phyloP scores from a whole-genome alignment of 1,140 invertebrate genomes.

The Platyscapa corneri region DNA sequence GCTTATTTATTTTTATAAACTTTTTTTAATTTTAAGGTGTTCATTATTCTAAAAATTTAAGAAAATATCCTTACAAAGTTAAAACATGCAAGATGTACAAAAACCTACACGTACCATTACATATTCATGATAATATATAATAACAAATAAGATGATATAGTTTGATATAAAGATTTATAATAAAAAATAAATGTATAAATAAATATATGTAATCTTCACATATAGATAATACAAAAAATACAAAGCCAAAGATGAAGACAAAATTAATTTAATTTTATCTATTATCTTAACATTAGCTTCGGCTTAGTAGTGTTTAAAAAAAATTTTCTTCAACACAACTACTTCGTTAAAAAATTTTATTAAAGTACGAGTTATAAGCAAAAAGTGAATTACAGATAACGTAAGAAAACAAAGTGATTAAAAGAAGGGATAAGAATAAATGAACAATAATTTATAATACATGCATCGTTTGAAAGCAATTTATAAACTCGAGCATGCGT shows the following conservation, averaged over 20 bases:
- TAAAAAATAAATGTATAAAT: background rate
- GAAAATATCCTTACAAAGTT: background rate
- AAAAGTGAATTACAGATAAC: background rate
- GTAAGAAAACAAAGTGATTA: background rate
- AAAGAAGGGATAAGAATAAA: background rate
- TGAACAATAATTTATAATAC: background rate
- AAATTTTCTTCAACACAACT: background rate
- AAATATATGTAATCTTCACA: background rate
- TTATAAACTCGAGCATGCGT: background rate
- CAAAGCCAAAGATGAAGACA: background rate
- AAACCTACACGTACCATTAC: background rate
- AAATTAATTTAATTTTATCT: background rate
- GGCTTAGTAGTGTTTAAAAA: background rate
- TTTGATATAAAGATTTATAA: background rate
- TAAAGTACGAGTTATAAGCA: background rate
- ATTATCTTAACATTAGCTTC: background rate
- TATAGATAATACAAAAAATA: background rate
- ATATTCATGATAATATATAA: background rate
- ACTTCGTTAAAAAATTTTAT: background rate
- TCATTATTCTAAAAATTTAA: too few relatives aligned
- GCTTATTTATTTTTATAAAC: too few relatives aligned
- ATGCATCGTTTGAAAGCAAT: background rate
- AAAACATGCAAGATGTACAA: background rate
- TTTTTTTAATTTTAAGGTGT: too few relatives aligned
- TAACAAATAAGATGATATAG: background rate